phyloP scores from a whole-genome alignment of 2,888 invertebrate genomes.

The Phalera bucephala region DNA sequence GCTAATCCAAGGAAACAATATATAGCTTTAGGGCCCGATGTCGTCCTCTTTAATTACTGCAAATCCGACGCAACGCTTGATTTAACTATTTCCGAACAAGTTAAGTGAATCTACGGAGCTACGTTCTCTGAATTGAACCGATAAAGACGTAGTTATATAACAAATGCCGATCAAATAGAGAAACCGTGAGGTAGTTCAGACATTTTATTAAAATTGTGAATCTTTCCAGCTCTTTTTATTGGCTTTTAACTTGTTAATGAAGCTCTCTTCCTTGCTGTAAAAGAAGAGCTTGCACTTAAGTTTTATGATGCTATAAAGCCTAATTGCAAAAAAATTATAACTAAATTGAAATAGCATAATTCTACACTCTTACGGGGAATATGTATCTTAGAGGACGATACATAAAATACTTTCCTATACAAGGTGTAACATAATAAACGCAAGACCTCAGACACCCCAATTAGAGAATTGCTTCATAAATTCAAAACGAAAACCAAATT shows the following conservation, averaged over 20 bases:
- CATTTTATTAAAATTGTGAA: conserved; percentile 7
- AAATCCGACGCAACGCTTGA: conserved; percentile 54
- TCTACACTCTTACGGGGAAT: too few species aligned
- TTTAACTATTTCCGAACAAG: conserved; percentile 61
- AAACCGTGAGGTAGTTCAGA: background rate
- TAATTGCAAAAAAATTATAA: too few species aligned
- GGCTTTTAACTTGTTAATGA: background rate
- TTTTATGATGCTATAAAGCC: too few species aligned
- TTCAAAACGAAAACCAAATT: too few species aligned
- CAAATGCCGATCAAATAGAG: conserved; percentile 1
- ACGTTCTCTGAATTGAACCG: conserved; percentile 36
- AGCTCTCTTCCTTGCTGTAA: too few species aligned
- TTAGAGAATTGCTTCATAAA: too few species aligned
- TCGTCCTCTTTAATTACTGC: conserved; percentile 62
- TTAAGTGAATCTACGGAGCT: conserved; percentile 37
- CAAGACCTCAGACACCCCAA: too few species aligned
- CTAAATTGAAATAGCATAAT: too few species aligned
- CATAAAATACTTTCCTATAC: too few species aligned
- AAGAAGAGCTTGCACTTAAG: too few species aligned
- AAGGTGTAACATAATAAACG: too few species aligned
- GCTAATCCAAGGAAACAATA: conserved; percentile 69
- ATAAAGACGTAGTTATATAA: conserved; percentile 25
- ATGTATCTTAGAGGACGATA: too few species aligned
- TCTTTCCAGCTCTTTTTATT: background rate
- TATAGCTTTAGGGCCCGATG: conserved; percentile 41